Evolutionary conservation across 2,113 vertebrate genomes (phyloP), one percentile per base, ranked within the genome.

Genomic region (Hyperoodon ampullatus): DNA sequence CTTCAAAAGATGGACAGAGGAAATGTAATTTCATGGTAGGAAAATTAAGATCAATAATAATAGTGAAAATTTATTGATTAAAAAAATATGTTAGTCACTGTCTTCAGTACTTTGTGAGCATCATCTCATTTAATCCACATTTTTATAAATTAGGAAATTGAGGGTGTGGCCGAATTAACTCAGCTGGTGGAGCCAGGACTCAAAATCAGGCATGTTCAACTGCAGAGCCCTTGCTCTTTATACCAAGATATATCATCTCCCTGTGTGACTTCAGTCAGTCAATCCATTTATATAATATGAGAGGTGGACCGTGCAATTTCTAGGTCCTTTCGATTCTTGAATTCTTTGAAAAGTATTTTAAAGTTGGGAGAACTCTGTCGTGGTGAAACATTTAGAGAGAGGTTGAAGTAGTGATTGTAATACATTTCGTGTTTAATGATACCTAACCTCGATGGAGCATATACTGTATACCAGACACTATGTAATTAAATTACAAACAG

Each of bases 91-190:
- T 61, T 80, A 88, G 89, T 12, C 28, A 61, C 44, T 81, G 60
- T 53, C 24, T 23, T 94, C 60, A 53, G 23, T 65, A 50, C 19
- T 92, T 78, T 85, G 14, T 58, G 50, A 33, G 12, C 24, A 85
- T 70, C 53, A 92, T 44, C 53, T 77, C 71, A 90, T 75, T 81
- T 90, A 90, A 66, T 33, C 44, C n/a, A 13, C 23, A 44, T 91
- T 75, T 77, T 84, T 80, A 70, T 81, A 90, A 90, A 85, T 61
- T 30, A 91, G 26, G 75, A 93, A 95, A 88, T 44, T 19, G 89
- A 96, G n/a, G 19, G 42, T 75, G 90, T 53, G 44, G 42, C 28
- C 26, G 6, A 35, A 70, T 94, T 80, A 55, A 60, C 71, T 50
- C 33, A 63, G 24, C 58, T 88, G 33, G 24, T 75, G 42, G 42